A percentile compares a stretch with the other conserved stretches of the same genome.
These are phyloP conservation scores for Plusia festucae DNA, from an alignment of 2,888 invertebrate genomes.

Conservation along the genomic window DNA sequence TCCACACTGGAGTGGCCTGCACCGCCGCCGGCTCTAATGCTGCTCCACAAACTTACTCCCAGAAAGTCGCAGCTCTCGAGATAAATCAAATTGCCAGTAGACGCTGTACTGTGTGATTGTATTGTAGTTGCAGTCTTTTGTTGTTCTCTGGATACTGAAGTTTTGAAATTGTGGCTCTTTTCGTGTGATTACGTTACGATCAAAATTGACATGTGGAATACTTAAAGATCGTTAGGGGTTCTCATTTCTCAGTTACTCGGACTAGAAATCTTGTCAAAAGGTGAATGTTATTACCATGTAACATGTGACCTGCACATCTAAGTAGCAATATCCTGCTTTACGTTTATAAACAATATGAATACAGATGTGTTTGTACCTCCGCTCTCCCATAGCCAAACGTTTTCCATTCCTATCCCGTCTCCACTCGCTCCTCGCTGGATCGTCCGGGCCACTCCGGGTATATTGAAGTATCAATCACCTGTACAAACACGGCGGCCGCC, in stretches of 20 bases:
- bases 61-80: conserved; percentile 4
- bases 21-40: background rate
- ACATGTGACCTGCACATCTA: no score
- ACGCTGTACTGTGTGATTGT: no score
- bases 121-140: background rate
- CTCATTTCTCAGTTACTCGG: no score
- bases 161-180: background rate
- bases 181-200: no score
- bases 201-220: no score
- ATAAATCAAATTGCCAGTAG: conserved; percentile 2
- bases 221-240: no score
- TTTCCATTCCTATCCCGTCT: background rate
- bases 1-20: background rate
- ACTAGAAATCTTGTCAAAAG: no score
- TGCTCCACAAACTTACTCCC: background rate
- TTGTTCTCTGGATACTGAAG: background rate
- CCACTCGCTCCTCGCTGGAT: background rate
- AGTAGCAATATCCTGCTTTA: no score
- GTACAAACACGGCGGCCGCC: background rate
- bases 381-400: background rate
- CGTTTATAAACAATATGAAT: no score
- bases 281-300: no score
- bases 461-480: conserved; percentile 1
- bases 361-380: background rate
- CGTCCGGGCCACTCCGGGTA: background rate